Evolutionary conservation across 35 echinoderm and acorn worm genomes (phyloP).

Genomic region (Ophioderma brevispina): DNA sequence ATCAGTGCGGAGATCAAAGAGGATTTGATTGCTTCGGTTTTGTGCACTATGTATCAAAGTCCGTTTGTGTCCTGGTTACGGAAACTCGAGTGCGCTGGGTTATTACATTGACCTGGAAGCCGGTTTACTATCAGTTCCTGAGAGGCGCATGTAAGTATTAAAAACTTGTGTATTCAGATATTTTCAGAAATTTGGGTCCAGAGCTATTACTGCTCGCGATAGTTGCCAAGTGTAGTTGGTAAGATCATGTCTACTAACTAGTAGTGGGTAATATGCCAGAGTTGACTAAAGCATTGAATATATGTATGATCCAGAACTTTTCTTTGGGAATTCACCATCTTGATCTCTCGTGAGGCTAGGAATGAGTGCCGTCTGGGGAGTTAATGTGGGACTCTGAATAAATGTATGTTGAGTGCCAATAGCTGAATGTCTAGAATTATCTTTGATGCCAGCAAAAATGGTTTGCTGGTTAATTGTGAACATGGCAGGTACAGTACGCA

Average conservation of each 20-base stretch:
- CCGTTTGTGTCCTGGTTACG: neutral
- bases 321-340: neutral
- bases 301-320: neutral
- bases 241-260: conserved; percentile 6
- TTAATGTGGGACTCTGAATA: neutral
- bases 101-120: neutral
- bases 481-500: neutral
- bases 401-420: neutral
- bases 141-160: neutral
- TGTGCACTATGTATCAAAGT: neutral
- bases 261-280: conserved; percentile 14
- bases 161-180: neutral
- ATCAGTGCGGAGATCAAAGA: neutral
- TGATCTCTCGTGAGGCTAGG: neutral
- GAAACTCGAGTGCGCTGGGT: neutral
- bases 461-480: neutral
- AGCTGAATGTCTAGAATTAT: neutral
- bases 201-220: neutral
- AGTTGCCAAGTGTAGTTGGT: neutral
- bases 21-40: neutral
- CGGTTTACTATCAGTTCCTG: neutral
- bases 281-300: neutral
- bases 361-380: neutral
- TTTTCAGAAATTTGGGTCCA: neutral
- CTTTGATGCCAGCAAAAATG: neutral